Evolutionary conservation across 2,113 vertebrate genomes (phyloP).

Genomic region (Pleuronectes platessa): DNA sequence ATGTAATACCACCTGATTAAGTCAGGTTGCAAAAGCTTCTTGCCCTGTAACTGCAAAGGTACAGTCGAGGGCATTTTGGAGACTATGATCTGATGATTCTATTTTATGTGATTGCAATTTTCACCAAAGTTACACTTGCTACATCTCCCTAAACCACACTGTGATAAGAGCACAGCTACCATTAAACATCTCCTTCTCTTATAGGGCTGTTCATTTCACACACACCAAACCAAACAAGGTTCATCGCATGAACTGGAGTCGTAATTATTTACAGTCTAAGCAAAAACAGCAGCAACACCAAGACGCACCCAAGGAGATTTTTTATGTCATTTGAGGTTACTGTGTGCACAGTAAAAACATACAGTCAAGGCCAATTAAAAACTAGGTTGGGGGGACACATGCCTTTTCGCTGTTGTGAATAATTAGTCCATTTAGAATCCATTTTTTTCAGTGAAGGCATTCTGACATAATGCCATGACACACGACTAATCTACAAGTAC

Average conservation of each 20-base stretch:
- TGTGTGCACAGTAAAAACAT: neutral
- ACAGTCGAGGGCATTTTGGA: neutral
- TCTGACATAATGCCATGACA: neutral
- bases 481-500: neutral
- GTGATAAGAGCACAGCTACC: no score
- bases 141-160: neutral
- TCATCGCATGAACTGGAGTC: no score
- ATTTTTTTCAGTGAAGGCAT: neutral
- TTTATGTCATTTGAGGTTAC: neutral
- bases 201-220: no score
- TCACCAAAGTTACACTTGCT: neutral
- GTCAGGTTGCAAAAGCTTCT: neutral
- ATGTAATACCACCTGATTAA: constrained; percentile 11
- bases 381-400: neutral
- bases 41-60: neutral
- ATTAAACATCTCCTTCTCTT: no score
- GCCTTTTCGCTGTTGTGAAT: neutral
- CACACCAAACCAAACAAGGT: no score
- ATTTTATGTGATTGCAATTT: neutral
- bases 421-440: neutral
- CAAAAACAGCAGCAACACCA: neutral
- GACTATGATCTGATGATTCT: neutral
- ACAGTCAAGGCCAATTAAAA: neutral
- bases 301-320: constrained; percentile 18
- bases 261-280: no score